Conservation (phyloP, 2,888 invertebrate genomes). For the Microdon myrmicae region DNA sequence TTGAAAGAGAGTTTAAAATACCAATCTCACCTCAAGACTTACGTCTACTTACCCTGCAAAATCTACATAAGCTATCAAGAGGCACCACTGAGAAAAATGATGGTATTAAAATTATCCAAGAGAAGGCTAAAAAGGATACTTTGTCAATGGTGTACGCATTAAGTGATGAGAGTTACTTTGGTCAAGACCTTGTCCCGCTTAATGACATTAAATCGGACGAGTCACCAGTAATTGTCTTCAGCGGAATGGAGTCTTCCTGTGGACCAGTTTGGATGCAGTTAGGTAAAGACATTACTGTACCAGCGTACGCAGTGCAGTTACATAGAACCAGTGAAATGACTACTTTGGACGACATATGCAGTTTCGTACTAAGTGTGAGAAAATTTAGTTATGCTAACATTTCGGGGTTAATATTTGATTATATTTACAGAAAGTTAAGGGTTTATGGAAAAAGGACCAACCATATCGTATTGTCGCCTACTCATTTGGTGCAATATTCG, state of each 20-base stretch:
- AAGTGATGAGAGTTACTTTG: slow-evolving; percentile 71
- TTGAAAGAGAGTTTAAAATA: slow-evolving; percentile 90
- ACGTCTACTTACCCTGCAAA: slow-evolving; percentile 77
- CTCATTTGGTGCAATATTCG: slow-evolving; percentile 85
- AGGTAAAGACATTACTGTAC: slow-evolving; percentile 56
- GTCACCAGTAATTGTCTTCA: slow-evolving; percentile 68
- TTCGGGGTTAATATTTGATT: background rate
- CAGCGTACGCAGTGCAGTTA: slow-evolving; percentile 60
- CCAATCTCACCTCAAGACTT: slow-evolving; percentile 88
- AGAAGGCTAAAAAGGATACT: slow-evolving; percentile 67
- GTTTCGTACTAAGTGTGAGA: slow-evolving; percentile 58
- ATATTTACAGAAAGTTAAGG: slow-evolving; percentile 70
- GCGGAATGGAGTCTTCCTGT: slow-evolving; percentile 78
- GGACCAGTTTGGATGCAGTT: slow-evolving; percentile 64
- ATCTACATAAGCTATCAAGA: slow-evolving; percentile 62
- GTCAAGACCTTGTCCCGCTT: slow-evolving; percentile 70
- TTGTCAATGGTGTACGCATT: slow-evolving; percentile 72
- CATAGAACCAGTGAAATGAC: slow-evolving; percentile 57
- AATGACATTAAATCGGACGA: slow-evolving; percentile 52
- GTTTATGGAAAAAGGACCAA: slow-evolving; percentile 69
- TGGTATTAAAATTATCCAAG: slow-evolving; percentile 57
- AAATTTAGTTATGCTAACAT: too few species aligned
- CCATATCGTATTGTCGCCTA: slow-evolving; percentile 85
- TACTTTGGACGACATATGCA: slow-evolving; percentile 57
- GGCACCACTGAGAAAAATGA: slow-evolving; percentile 56